These are phyloP conservation scores for Stenodera caucasica DNA, from an alignment of 2,888 invertebrate species.

Conservation along the genomic window DNA sequence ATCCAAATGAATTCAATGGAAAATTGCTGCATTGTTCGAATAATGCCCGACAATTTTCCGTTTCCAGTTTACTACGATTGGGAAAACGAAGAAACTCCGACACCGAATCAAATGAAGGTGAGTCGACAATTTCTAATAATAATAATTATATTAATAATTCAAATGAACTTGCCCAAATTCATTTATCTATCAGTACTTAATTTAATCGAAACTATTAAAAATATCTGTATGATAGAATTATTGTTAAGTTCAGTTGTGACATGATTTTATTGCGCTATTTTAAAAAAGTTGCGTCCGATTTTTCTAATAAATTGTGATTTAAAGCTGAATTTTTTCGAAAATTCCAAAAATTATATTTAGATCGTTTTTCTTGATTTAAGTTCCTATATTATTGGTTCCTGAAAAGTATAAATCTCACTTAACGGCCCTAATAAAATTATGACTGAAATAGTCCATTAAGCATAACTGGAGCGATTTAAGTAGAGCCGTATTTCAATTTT, in stretches of 20 bases:
- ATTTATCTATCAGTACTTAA: neutral
- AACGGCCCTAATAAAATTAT: too few species aligned
- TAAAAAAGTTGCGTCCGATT: too few species aligned
- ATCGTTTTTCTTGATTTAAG: too few species aligned
- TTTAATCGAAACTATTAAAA: neutral
- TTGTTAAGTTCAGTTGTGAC: neutral
- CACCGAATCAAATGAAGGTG: slow-evolving; percentile 49
- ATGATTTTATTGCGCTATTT: neutral
- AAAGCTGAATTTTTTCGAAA: too few species aligned
- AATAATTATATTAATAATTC: too few species aligned
- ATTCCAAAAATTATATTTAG: too few species aligned
- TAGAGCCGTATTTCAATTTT: too few species aligned
- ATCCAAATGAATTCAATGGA: slow-evolving; percentile 35
- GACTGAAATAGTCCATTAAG: too few species aligned
- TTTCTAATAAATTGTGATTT: too few species aligned
- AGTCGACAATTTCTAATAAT: slow-evolving; percentile 19
- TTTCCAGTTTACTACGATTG: slow-evolving; percentile 51
- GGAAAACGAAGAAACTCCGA: slow-evolving; percentile 46
- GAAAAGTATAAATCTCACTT: too few species aligned
- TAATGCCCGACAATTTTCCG: slow-evolving; percentile 53
- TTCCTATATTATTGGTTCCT: too few species aligned
- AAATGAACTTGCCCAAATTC: neutral
- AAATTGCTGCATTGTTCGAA: slow-evolving; percentile 40
- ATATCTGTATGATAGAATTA: slow-evolving; percentile 2
- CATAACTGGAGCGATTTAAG: too few species aligned